A percentile compares a stretch with the other conserved stretches of the same genome.
Evolutionary conservation across 2,797 vertebrate genomes (phyloP).

Genomic region (Carduelis carduelis): DNA sequence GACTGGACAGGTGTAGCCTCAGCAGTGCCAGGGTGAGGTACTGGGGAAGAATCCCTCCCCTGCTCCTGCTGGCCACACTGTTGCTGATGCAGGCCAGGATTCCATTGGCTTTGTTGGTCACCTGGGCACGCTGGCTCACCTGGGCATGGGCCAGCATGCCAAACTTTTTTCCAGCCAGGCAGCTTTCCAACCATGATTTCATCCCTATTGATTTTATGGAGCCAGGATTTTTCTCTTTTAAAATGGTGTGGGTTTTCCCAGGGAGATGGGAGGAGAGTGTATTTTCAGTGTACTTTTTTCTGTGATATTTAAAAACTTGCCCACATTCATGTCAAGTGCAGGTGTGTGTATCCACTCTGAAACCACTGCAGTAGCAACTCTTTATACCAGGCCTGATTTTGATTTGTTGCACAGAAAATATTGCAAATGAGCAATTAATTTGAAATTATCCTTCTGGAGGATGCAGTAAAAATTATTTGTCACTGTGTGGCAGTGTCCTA

Average conservation of each 20-base stretch:
- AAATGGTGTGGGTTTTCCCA: rapidly evolving
- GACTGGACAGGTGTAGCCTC: not conserved
- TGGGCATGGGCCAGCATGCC: rapidly evolving
- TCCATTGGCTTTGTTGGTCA: not conserved
- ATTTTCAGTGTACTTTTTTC: not conserved
- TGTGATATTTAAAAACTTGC: not conserved
- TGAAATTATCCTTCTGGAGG: not conserved
- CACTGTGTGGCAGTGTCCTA: constrained; percentile 53
- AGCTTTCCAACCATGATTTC: not conserved
- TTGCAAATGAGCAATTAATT: not conserved
- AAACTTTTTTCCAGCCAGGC: not conserved
- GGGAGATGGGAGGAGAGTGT: rapidly evolving
- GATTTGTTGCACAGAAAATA: not conserved
- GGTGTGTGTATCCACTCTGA: not conserved
- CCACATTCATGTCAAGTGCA: not conserved
- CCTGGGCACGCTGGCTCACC: not conserved
- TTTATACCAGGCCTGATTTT: not conserved
- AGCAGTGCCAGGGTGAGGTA: not conserved
- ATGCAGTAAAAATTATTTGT: constrained; percentile 22
- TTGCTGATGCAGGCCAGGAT: not conserved
- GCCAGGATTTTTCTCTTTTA: not conserved
- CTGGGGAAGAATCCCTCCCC: no score
- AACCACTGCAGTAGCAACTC: not conserved
- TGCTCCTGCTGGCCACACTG: not conserved
- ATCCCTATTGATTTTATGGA: not conserved